Evolutionary conservation across 2,797 vertebrate species (phyloP).

Genomic region (Petrocephalus schoutedeni): DNA sequence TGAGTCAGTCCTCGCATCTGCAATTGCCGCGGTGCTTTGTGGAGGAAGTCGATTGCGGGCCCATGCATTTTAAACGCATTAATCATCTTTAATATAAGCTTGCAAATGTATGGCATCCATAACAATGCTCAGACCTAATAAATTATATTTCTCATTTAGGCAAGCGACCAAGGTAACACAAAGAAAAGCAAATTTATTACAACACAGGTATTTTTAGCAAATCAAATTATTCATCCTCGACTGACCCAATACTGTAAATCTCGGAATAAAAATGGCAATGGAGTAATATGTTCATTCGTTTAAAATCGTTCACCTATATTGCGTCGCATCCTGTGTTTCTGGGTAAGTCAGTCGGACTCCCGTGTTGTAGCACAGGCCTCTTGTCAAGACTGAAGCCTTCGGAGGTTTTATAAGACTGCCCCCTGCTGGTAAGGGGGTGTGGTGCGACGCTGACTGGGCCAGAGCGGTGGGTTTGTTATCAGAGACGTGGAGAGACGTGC

Average conservation of each 20-base stretch:
- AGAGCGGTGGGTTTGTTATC: neutral
- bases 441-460: conserved; percentile 72
- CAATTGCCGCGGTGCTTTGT: neutral
- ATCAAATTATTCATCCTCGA: conserved; percentile 17
- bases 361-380: neutral
- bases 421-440: conserved; percentile 80
- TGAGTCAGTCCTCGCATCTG: neutral
- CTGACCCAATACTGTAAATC: conserved; percentile 16
- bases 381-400: neutral
- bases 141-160: conserved; percentile 11
- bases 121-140: neutral
- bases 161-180: neutral
- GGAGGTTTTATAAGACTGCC: neutral
- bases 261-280: conserved; percentile 7
- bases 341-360: conserved; percentile 37
- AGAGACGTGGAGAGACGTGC: neutral
- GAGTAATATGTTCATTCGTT: neutral
- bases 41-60: neutral
- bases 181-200: neutral
- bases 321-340: neutral
- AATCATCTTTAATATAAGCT: conserved; percentile 13
- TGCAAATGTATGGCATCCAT: conserved; percentile 12
- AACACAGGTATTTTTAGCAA: conserved; percentile 8
- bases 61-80: neutral
- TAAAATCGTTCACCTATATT: neutral